These are phyloP conservation scores for Leuctra nigra DNA, from an alignment of 2,888 invertebrate species.

Conservation along the genomic window DNA sequence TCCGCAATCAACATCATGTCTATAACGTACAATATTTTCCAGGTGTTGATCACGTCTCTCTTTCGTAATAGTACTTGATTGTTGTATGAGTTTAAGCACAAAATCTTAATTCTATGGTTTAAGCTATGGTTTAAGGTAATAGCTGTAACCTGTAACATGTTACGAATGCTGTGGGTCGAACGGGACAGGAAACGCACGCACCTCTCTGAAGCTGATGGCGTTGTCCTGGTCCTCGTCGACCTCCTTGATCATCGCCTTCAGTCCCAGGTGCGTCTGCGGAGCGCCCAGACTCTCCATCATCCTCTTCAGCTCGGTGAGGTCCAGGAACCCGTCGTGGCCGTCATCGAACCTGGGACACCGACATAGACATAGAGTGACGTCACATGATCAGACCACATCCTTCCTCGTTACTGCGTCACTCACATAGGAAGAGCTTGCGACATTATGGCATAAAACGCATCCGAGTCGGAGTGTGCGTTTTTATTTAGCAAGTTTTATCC, in stretches of 20 bases:
- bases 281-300: slow-evolving; percentile 97
- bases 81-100: too few relatives aligned
- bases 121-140: too few relatives aligned
- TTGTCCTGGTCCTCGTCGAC: slow-evolving; percentile 82
- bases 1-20: too few relatives aligned
- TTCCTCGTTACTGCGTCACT: not conserved
- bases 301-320: slow-evolving; percentile 81
- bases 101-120: too few relatives aligned
- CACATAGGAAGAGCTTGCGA: too few relatives aligned
- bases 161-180: slow-evolving; percentile 62
- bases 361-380: slow-evolving; percentile 16
- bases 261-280: slow-evolving; percentile 90
- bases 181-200: slow-evolving; percentile 46
- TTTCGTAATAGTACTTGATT: too few relatives aligned
- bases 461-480: too few relatives aligned
- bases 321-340: slow-evolving; percentile 81
- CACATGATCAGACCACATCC: not conserved
- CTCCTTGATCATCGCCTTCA: slow-evolving; percentile 92
- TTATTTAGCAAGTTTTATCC: too few relatives aligned
- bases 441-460: too few relatives aligned
- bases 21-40: too few relatives aligned
- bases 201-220: slow-evolving; percentile 86
- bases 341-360: slow-evolving; percentile 86
- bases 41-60: too few relatives aligned
- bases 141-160: too few relatives aligned